Percentiles rank a stretch among this genome's conserved stretches.
These are phyloP conservation scores for Discoglossus pictus DNA, from an alignment of 2,797 vertebrate species.

Conservation along the genomic window DNA sequence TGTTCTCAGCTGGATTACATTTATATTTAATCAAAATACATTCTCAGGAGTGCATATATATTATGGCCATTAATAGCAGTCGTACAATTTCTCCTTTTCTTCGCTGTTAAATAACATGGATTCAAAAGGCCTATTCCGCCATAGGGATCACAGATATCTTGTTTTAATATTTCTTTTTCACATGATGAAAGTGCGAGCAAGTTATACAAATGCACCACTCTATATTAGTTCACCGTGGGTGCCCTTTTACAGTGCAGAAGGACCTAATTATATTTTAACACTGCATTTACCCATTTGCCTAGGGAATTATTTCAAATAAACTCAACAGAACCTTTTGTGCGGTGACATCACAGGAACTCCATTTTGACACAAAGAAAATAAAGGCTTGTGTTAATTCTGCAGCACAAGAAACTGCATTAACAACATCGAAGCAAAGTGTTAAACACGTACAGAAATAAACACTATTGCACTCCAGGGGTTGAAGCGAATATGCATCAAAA, in stretches of 20 bases:
- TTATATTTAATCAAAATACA: slow-evolving; percentile 26
- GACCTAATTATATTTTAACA: slow-evolving; percentile 75
- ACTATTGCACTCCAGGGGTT: slow-evolving; percentile 66
- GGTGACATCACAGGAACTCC: slow-evolving; percentile 59
- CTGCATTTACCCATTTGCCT: slow-evolving; percentile 64
- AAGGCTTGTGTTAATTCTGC: slow-evolving; percentile 70
- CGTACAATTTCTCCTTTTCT: slow-evolving; percentile 26
- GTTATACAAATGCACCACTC: slow-evolving; percentile 54
- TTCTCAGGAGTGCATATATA: slow-evolving; percentile 22
- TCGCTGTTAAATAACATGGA: slow-evolving; percentile 6
- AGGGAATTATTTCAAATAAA: slow-evolving; percentile 68
- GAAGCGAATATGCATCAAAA: slow-evolving; percentile 77
- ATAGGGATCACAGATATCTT: slow-evolving; percentile 49
- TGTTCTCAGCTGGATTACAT: slow-evolving; percentile 1
- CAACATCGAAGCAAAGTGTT: slow-evolving; percentile 66
- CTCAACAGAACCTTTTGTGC: slow-evolving; percentile 69
- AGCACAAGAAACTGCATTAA: slow-evolving; percentile 68
- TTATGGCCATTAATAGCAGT: slow-evolving; percentile 34
- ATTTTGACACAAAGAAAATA: slow-evolving; percentile 52
- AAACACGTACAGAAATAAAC: slow-evolving; percentile 67
- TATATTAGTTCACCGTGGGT: slow-evolving; percentile 53
- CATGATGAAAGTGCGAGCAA: slow-evolving; percentile 62
- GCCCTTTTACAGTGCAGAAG: slow-evolving; percentile 60
- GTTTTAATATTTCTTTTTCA: slow-evolving; percentile 63
- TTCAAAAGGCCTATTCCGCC: slow-evolving; percentile 18